Evolutionary conservation across 1,140 invertebrate genomes (phyloP).

Genomic region (Drosophila aff.): DNA sequence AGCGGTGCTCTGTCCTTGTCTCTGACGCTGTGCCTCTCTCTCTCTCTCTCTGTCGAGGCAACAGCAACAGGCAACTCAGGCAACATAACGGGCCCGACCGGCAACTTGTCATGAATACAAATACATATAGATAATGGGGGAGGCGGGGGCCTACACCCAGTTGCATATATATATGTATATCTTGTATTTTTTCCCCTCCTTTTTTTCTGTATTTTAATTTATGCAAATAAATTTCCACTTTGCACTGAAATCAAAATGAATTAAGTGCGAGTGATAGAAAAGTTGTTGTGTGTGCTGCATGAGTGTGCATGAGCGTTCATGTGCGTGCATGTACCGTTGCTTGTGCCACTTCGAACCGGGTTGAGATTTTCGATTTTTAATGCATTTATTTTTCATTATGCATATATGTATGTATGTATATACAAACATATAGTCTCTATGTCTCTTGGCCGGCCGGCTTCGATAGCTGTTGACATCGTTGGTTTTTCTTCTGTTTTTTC

Average conservation of each 20-base stretch:
- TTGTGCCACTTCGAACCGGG: constrained; percentile 76
- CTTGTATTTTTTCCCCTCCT: constrained; percentile 32
- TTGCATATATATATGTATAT: constrained; percentile 34
- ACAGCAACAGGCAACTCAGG: constrained; percentile 20
- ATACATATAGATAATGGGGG: constrained; percentile 22
- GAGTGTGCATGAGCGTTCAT: constrained; percentile 38
- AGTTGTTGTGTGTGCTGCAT: constrained; percentile 63
- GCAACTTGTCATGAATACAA: constrained; percentile 74
- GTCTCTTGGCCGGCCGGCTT: constrained; percentile 67
- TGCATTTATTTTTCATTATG: constrained; percentile 63
- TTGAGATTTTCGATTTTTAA: constrained; percentile 80
- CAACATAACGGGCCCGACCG: constrained; percentile 71
- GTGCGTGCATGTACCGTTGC: constrained; percentile 65
- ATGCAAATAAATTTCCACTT: constrained; percentile 84
- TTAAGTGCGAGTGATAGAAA: constrained; percentile 83
- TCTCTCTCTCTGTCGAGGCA: constrained; percentile 22
- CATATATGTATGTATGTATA: constrained; percentile 14
- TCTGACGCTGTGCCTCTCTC: not conserved
- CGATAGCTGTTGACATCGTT: constrained; percentile 66
- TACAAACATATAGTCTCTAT: constrained; percentile 1
- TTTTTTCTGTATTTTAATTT: constrained; percentile 71
- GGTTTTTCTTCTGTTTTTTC: constrained; percentile 7
- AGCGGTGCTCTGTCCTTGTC: constrained; percentile 12
- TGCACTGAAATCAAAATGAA: constrained; percentile 84
- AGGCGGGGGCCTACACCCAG: constrained; percentile 27